Evolutionary conservation across 2,888 invertebrate species (phyloP).

Genomic region (Erannis defoliaria): DNA sequence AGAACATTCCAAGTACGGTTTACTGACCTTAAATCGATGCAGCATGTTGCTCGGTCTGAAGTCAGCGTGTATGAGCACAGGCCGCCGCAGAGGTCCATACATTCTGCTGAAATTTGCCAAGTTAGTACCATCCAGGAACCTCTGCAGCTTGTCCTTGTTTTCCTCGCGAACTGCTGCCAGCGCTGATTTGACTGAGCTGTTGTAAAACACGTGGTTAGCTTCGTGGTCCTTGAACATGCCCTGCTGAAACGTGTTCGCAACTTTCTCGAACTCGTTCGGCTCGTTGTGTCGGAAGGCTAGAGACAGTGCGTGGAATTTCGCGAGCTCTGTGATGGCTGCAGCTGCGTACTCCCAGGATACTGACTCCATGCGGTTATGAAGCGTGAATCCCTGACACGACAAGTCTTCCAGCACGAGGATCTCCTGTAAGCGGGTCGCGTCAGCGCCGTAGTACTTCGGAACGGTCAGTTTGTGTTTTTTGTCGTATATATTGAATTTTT

Average conservation of each 20-base stretch:
- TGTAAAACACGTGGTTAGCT: background rate
- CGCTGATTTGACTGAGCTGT: constrained; percentile 4
- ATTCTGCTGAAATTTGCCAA: background rate
- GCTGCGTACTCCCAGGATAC: constrained; percentile 13
- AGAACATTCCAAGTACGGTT: background rate
- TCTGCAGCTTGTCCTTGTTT: constrained; percentile 11
- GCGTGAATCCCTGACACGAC: constrained; percentile 1
- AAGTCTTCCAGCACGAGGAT: constrained; percentile 12
- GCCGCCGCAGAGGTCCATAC: background rate
- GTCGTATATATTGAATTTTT: constrained; percentile 3
- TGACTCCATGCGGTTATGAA: background rate
- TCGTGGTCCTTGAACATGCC: constrained; percentile 5
- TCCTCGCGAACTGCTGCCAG: constrained; percentile 2
- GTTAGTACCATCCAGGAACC: background rate
- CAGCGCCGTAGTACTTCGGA: constrained; percentile 12
- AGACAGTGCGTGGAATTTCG: constrained; percentile 21
- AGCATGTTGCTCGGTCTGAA: constrained; percentile 23
- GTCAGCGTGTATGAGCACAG: constrained; percentile 13
- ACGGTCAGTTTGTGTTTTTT: constrained; percentile 1
- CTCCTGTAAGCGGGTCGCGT: constrained; percentile 3
- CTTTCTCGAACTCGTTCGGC: background rate
- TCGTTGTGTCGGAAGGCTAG: constrained; percentile 6
- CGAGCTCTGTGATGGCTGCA: constrained; percentile 16
- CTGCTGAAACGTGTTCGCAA: background rate
- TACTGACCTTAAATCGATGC: constrained; percentile 9